Evolutionary conservation across 1,140 invertebrate species (phyloP).

Genomic region (Dufourea novaeangliae): DNA sequence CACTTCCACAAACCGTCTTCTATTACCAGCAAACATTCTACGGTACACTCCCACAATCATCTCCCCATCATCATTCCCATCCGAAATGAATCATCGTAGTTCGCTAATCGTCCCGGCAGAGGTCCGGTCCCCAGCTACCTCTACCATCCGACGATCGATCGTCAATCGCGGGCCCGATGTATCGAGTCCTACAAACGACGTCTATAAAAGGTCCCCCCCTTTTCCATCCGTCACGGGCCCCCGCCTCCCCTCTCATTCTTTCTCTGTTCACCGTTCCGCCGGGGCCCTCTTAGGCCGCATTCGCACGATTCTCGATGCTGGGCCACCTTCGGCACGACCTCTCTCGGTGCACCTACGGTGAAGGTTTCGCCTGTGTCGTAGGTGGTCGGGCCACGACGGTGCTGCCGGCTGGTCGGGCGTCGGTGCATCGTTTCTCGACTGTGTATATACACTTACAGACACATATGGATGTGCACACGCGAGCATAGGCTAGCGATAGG

Average conservation of each 20-base stretch:
- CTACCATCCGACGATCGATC: slow-evolving; percentile 52
- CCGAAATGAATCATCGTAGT: background rate
- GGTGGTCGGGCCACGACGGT: slow-evolving; percentile 57
- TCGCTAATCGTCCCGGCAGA: background rate
- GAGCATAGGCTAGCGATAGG: slow-evolving; percentile 26
- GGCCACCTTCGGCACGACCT: slow-evolving; percentile 79
- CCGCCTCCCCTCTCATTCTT: background rate
- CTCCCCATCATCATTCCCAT: background rate
- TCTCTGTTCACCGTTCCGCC: slow-evolving; percentile 61
- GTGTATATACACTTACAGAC: slow-evolving; percentile 5
- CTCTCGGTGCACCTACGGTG: slow-evolving; percentile 67
- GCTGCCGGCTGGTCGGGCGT: slow-evolving; percentile 21
- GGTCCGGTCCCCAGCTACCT: slow-evolving; percentile 16
- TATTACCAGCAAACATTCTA: too few species aligned
- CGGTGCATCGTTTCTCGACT: slow-evolving; percentile 23
- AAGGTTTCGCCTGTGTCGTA: slow-evolving; percentile 65
- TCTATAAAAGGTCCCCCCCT: slow-evolving; percentile 63
- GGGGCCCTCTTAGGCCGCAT: slow-evolving; percentile 66
- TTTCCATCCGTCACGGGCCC: slow-evolving; percentile 39
- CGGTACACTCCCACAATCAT: background rate
- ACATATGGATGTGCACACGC: slow-evolving; percentile 1
- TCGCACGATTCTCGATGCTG: slow-evolving; percentile 79
- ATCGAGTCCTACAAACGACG: slow-evolving; percentile 67
- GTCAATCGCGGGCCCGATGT: slow-evolving; percentile 64
- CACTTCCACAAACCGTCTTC: too few species aligned